These are phyloP conservation scores for Sciurus carolinensis DNA, from an alignment of 2,797 vertebrate species.

Conservation along the genomic window DNA sequence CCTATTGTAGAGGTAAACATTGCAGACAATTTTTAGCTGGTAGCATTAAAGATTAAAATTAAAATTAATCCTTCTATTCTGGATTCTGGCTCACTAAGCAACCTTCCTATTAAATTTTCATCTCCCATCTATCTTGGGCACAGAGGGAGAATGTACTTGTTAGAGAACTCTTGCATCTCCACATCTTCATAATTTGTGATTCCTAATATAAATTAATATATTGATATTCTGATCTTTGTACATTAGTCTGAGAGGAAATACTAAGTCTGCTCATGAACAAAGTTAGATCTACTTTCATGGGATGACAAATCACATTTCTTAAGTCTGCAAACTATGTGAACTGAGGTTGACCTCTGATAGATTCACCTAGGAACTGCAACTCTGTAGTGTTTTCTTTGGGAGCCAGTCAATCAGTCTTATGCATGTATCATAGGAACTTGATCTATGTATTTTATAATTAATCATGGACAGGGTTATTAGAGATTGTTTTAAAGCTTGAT, in stretches of 20 bases:
- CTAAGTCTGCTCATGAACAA: slow-evolving; percentile 47
- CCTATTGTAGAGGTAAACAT: slow-evolving; percentile 43
- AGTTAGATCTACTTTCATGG: neutral
- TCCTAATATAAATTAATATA: slow-evolving; percentile 48
- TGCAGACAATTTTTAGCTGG: slow-evolving; percentile 34
- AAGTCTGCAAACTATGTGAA: neutral
- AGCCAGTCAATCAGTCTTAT: neutral
- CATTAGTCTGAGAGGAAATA: slow-evolving; percentile 40
- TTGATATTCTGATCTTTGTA: slow-evolving; percentile 4
- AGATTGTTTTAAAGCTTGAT: neutral
- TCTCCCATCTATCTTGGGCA: slow-evolving; percentile 43
- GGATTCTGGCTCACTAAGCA: slow-evolving; percentile 46
- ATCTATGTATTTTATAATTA: neutral
- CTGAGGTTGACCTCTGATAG: neutral
- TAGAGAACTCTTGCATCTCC: neutral
- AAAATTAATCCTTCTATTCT: slow-evolving; percentile 72
- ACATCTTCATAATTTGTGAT: slow-evolving; percentile 26
- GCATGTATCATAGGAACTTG: neutral
- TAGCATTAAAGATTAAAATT: slow-evolving; percentile 68
- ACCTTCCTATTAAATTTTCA: slow-evolving; percentile 69
- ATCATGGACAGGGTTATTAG: neutral
- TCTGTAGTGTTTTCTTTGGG: neutral
- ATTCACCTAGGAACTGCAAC: neutral
- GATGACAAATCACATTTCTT: neutral
- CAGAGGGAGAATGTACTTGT: neutral